Evolutionary conservation across 2,888 invertebrate genomes (phyloP).

Genomic region (Diaprepes abbreviatus): DNA sequence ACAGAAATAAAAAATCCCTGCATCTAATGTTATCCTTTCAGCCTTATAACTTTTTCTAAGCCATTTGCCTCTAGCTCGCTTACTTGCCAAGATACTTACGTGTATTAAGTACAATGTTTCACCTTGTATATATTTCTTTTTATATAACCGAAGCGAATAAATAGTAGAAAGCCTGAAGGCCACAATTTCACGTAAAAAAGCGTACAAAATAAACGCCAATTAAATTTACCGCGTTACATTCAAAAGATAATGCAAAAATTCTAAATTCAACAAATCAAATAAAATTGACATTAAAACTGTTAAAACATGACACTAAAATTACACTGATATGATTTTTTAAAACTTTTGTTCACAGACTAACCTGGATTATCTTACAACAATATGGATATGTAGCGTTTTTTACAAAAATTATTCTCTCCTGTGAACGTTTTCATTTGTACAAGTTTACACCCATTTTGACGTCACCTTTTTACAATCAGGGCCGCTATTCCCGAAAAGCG

Average conservation of each 20-base stretch:
- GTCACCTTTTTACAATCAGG: constrained; percentile 33
- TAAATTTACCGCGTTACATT: too few relatives aligned
- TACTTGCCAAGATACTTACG: too few relatives aligned
- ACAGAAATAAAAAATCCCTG: too few relatives aligned
- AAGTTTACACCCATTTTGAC: constrained; percentile 26
- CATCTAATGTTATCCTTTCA: too few relatives aligned
- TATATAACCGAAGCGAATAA: too few relatives aligned
- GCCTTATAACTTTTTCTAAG: too few relatives aligned
- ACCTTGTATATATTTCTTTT: too few relatives aligned
- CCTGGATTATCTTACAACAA: constrained; percentile 55
- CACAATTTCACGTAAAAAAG: too few relatives aligned
- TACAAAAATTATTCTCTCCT: constrained; percentile 53
- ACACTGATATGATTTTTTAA: constrained; percentile 59
- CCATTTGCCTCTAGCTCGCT: too few relatives aligned
- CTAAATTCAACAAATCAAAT: constrained; percentile 12
- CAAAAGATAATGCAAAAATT: constrained; percentile 22
- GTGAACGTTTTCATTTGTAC: constrained; percentile 51
- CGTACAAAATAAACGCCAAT: too few relatives aligned
- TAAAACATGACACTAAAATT: constrained; percentile 37
- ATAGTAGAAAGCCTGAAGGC: too few relatives aligned
- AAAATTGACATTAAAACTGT: constrained; percentile 52
- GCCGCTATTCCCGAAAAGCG: neutral
- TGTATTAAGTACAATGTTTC: too few relatives aligned
- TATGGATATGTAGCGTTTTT: constrained; percentile 58
- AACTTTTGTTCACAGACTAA: constrained; percentile 55